Evolutionary conservation across 2,797 vertebrate genomes (phyloP), one percentile per base, ranked within the genome.

Genomic region (Selene dorsalis): DNA sequence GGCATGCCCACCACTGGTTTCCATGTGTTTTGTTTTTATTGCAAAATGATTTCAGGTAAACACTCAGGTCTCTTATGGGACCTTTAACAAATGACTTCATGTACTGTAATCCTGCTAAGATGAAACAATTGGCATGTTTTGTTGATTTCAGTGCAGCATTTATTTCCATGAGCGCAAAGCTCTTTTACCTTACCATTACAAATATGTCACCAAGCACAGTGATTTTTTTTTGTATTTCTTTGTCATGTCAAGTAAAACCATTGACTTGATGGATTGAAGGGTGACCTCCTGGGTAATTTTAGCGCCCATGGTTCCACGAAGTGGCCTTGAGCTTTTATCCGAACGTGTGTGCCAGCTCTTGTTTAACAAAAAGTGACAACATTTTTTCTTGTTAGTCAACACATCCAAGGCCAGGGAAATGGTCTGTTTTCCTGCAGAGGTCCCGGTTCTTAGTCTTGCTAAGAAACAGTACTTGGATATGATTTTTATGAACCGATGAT

Each of bases 371-470:
- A 83, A 79, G 80, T 73, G 83, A 82, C 71, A 50, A 84, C 48
- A 28, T 79, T 56, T 73, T 86, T 87, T 92, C 82, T 87, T 71
- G 71, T 87, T 84, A 84, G 81, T 87, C 75, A 80, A 75, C 83
- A 41, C 56, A 58, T 69, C 50, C 75, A 86, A 85, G 79, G 86
- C 63, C 59, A 17, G n/a, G 75, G 47, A 85, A 83, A 38, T 6
- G 1, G 14, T 4, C 28, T 26, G 6, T 3, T 13, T 61, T 32
- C 28, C 13, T 1, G 18, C 26, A 16, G 26, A 64, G 17, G 22
- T 26, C 50, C 66, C 45, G 32, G 47, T 62, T 79, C 48, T 59
- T 39, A 26, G 48, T 11, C 9, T 13, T 47, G 22, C 39, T 22
- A 26, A 45, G 13, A 47, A 3, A 20, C 59, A 52, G 20, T 39